Evolutionary conservation across 1,140 invertebrate species (phyloP).

Genomic region (Drosophila bipectinata): DNA sequence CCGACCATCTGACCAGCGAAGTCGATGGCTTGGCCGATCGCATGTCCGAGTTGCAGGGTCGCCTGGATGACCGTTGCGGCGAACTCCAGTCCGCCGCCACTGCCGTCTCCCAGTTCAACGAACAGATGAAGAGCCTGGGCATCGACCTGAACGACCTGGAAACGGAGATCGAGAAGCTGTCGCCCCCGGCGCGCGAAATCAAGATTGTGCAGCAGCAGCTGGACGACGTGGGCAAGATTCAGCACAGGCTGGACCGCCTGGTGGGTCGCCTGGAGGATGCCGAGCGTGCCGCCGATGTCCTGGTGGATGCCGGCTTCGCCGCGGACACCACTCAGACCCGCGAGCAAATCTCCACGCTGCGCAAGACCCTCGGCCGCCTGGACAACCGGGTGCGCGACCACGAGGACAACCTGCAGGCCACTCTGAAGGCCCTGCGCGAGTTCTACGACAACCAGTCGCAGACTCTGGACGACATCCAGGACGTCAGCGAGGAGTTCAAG

Average conservation of each 20-base stretch:
- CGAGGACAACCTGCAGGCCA: slow-evolving; percentile 88
- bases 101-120: slow-evolving; percentile 93
- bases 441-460: slow-evolving; percentile 92
- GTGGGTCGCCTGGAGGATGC: slow-evolving; percentile 89
- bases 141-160: slow-evolving; percentile 92
- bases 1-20: slow-evolving; percentile 90
- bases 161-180: slow-evolving; percentile 92
- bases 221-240: slow-evolving; percentile 90
- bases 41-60: slow-evolving; percentile 90
- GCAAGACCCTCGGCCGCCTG: slow-evolving; percentile 90
- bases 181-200: slow-evolving; percentile 93
- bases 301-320: slow-evolving; percentile 93
- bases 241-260: slow-evolving; percentile 88
- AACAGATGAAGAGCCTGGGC: slow-evolving; percentile 91
- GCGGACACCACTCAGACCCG: slow-evolving; percentile 91
- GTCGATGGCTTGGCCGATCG: slow-evolving; percentile 91
- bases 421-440: slow-evolving; percentile 90
- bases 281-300: slow-evolving; percentile 89
- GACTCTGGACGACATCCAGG: slow-evolving; percentile 91
- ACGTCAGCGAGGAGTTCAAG: slow-evolving; percentile 90
- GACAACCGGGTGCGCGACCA: slow-evolving; percentile 90
- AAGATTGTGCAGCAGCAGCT: slow-evolving; percentile 93
- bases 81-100: slow-evolving; percentile 94
- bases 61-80: slow-evolving; percentile 91
- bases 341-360: slow-evolving; percentile 90